Evolutionary conservation across 1,140 invertebrate genomes (phyloP), one percentile per base, ranked within the genome.

Genomic region (Heliconius himera): DNA sequence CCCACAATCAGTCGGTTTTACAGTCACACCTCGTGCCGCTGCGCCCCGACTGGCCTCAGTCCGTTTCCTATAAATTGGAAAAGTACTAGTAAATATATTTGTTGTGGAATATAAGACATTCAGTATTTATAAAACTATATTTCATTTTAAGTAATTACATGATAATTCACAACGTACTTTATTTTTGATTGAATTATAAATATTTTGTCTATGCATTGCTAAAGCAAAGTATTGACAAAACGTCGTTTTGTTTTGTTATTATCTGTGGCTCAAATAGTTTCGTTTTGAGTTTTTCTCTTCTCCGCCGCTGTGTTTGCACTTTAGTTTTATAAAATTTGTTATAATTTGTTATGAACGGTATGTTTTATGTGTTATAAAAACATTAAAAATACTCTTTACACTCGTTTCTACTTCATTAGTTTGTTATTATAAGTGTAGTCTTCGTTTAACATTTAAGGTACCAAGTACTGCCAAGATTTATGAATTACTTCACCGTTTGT

Each of bases 241-340:
- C 80, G 76, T 71, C 26, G 46, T 56, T 51, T 73, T 66, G 72
- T 76, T 80, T 77, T 77, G 72, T 49, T 81, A 73, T 76, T 70
- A 81, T 83, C 84, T 87, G 82, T 83, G 70, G 70, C 79, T 36
- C 70, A 83, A 71, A 77, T 88, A 90, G 88, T 83, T 89, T 90
- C 87, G 84, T 89, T 93, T 91, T 91, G 89, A 92, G 89, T 89
- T 89, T 89, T 93, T 85, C 85, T 87, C 83, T 87, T 84, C 87
- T 87, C 85, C 82, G 87, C 88, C 89, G 89, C 90, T 91, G 89
- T 90, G 81, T 91, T 88, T 88, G 90, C 87, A 88, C 86, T 90
- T 89, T 92, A 81, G 81, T 90, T 91, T 91, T 84, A 87, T 81
- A 85, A 83, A 87, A 87, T 88, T 88, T 78, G 33, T 74, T 73